Base-by-base conservation (phyloP, 2,888 invertebrate genomes). In the Autographa pulchrina region DNA sequence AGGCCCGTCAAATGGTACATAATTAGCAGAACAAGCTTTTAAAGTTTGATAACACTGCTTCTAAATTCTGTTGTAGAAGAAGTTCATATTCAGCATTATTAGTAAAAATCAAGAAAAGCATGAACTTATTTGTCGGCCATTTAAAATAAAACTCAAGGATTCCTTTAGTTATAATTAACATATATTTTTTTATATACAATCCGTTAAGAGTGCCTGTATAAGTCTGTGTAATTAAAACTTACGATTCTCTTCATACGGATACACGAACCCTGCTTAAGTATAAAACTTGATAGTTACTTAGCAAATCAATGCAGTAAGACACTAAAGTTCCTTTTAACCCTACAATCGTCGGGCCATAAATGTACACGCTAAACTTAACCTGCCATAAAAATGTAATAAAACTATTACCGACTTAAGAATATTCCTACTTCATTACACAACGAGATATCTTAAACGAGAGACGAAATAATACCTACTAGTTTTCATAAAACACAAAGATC, bases 341-440 rank as follows among this genome's bases (percentile, higher is more conserved):
- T n/a, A 48, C 48, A n/a, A 8, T n/a, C 48, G 14, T 16, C 6
- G n/a, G n/a, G 48, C 48, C 48, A 48, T 48, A 48, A 48, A 48
- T n/a, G 48, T 48, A 48, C 16, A 43, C 14, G 43, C 43, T 43
- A 43, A 43, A 43, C 43, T 43, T 3, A 43, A 43, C 3, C 43
- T 43, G 16, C 43, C 43, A 16, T 43, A 48, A 48, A 48, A 16
- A 58, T 25, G 58, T 31, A 58, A 31, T 58, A 58, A 48, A 48
- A 48, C 48, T 48, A 48, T 48, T 48, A 48, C 48, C 48, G n/a
- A n/a, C 48, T 48, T 48, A n/a, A 48, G 48, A 48, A 48, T 48
- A 48, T 48, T 48, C n/a, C 48, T 48, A 48, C 48, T 48, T 48
- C 48, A 48, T 48, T 48, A 48, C 48, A 48, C 48, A 48, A n/a